Percentiles rank a stretch among this genome's conserved stretches.
phyloP scores from a whole-genome alignment of 2,113 vertebrate genomes.

The Mus musculus region GRCm39 chr6:5028001-5028500 shows the following conservation, averaged over 20 bases:
- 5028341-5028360: background rate
- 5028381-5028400: background rate
- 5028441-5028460: background rate
- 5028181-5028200: background rate
- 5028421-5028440: constrained; percentile 1
- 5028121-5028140: constrained; percentile 52
- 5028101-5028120: constrained; percentile 5
- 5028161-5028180: background rate
- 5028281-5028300: background rate
- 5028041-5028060: background rate
- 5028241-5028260: background rate
- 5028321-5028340: background rate
- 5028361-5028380: background rate
- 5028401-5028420: constrained; percentile 22
- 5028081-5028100: background rate
- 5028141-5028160: background rate
- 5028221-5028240: background rate
- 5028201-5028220: background rate
- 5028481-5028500: background rate
- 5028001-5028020: background rate
- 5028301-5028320: background rate
- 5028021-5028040: background rate
- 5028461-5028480: background rate
- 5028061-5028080: background rate
- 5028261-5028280: background rate